phyloP scores from a whole-genome alignment of 2,797 vertebrate genomes.

The Cossypha heuglini region DNA sequence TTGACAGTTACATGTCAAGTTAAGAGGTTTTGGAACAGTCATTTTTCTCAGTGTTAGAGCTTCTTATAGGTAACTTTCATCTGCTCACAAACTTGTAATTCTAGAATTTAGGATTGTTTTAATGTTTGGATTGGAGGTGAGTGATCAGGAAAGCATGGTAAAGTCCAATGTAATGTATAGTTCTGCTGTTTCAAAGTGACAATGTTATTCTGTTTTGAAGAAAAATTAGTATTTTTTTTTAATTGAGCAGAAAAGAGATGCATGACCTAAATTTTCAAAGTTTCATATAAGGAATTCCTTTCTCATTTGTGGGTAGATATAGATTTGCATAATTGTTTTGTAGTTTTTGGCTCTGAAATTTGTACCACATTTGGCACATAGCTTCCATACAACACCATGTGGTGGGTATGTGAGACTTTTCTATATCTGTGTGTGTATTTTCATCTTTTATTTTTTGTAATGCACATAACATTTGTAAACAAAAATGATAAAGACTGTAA shows the following conservation, averaged over 20 bases:
- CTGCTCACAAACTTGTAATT: background rate
- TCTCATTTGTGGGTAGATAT: too few species aligned
- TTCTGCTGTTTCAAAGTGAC: background rate
- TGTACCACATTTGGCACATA: too few species aligned
- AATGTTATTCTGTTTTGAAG: background rate
- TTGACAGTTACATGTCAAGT: background rate
- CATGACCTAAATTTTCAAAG: too few species aligned
- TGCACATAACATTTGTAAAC: too few species aligned
- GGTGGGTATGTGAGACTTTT: too few species aligned
- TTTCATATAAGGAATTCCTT: too few species aligned
- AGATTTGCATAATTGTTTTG: too few species aligned
- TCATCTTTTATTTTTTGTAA: too few species aligned
- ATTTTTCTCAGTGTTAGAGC: background rate
- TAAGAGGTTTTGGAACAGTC: background rate
- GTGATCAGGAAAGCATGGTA: background rate
- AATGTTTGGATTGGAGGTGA: background rate
- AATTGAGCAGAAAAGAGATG: too few species aligned
- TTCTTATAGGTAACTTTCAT: background rate
- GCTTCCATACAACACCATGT: too few species aligned
- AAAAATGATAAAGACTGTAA: background rate
- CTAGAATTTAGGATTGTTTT: background rate
- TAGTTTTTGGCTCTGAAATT: too few species aligned
- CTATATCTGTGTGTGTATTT: too few species aligned
- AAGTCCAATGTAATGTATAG: background rate
- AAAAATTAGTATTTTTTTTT: background rate